These are phyloP conservation scores for Mimas tiliae DNA, from an alignment of 2,888 invertebrate genomes.

Conservation along the genomic window DNA sequence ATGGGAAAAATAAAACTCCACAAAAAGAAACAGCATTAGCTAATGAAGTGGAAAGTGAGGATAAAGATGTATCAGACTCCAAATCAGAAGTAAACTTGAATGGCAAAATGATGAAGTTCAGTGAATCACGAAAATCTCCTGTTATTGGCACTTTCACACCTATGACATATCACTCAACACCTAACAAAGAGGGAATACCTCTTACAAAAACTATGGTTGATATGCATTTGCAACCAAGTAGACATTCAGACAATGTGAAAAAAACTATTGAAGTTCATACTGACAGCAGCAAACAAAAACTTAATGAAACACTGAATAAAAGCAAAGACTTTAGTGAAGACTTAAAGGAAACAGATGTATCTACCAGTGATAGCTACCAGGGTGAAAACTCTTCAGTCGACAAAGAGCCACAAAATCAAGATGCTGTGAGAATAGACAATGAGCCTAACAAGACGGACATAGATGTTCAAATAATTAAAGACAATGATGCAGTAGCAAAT, in stretches of 20 bases:
- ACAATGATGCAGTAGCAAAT: neutral
- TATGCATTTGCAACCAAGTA: constrained; percentile 71
- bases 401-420: constrained; percentile 11
- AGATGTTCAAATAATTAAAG: neutral
- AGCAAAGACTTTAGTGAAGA: constrained; percentile 37
- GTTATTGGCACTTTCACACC: constrained; percentile 71
- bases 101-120: constrained; percentile 71
- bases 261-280: constrained; percentile 80
- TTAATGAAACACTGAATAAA: constrained; percentile 46
- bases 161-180: constrained; percentile 78
- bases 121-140: constrained; percentile 74
- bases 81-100: constrained; percentile 68
- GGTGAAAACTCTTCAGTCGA: constrained; percentile 26
- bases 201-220: constrained; percentile 79
- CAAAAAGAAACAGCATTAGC: constrained; percentile 46
- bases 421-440: constrained; percentile 6
- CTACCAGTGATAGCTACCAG: constrained; percentile 20
- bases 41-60: constrained; percentile 51
- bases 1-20: constrained; percentile 49
- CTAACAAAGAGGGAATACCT: constrained; percentile 77
- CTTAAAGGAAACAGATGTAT: constrained; percentile 21
- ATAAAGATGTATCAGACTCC: constrained; percentile 51
- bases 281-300: constrained; percentile 61
- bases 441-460: constrained; percentile 12
- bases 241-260: constrained; percentile 75